These are phyloP conservation scores for Philonicus albiceps DNA, from an alignment of 2,888 invertebrate species.

Conservation along the genomic window DNA sequence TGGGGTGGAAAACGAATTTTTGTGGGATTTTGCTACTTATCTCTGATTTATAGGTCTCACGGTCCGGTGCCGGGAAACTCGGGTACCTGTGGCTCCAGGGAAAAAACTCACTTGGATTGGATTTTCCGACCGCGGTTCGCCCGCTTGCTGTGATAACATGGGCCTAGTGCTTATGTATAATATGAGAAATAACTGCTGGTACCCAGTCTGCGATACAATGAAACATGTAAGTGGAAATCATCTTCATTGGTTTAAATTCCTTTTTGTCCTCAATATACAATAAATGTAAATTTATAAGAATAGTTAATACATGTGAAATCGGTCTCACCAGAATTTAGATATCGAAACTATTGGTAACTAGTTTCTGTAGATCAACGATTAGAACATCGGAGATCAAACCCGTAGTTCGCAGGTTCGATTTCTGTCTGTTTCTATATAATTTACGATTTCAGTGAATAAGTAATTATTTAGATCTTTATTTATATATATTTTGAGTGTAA, in stretches of 20 bases:
- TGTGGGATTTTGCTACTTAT: slow-evolving; percentile 16
- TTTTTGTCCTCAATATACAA: neutral
- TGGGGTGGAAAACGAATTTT: neutral
- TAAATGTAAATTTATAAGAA: too few relatives aligned
- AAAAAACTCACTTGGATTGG: slow-evolving; percentile 78
- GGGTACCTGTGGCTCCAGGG: slow-evolving; percentile 73
- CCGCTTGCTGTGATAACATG: slow-evolving; percentile 77
- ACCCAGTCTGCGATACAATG: slow-evolving; percentile 79
- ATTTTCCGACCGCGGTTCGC: slow-evolving; percentile 82
- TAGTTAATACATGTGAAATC: too few relatives aligned
- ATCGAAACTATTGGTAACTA: too few relatives aligned
- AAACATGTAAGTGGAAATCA: slow-evolving; percentile 70
- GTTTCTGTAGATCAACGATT: too few relatives aligned
- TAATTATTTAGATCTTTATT: too few relatives aligned
- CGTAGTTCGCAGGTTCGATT: too few relatives aligned
- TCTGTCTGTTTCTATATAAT: too few relatives aligned
- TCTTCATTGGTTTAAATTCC: neutral
- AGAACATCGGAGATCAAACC: too few relatives aligned
- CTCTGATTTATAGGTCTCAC: slow-evolving; percentile 57
- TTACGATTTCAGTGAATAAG: too few relatives aligned
- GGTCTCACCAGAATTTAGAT: too few relatives aligned
- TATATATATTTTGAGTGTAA: too few relatives aligned
- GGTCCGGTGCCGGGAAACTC: slow-evolving; percentile 66
- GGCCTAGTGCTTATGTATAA: slow-evolving; percentile 79
- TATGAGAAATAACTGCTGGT: slow-evolving; percentile 76